Evolutionary conservation across 2,797 vertebrate species (phyloP), one percentile per base, ranked within the genome.

Genomic region (Notolepis coatsorum): DNA sequence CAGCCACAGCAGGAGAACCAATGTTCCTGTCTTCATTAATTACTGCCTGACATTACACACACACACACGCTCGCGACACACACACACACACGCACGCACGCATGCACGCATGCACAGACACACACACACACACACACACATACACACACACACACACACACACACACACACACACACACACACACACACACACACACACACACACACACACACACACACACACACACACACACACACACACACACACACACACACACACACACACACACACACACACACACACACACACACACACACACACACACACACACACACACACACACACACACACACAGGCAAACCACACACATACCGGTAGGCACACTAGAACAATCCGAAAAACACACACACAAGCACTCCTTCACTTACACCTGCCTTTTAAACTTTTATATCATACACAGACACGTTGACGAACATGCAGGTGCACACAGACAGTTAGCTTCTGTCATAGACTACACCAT

Each of bases 11-110:
- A 61, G 63, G 77, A 75, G 48, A 81, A 68, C 75, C 73, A 80
- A 72, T 82, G 85, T 87, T 88, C 84, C 71, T 73, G 80, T 88
- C 87, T 84, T 84, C 84, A 84, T 81, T 87, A 89, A 91, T 87
- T 83, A 88, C 84, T 64, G 81, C 81, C 83, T 90, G 84, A 24
- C 48, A 31, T 27, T 30, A 35, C 42, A 47, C 41, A 39, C 62
- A 39, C 41, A 21, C 58, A 47, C 52, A 37, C 52, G 58, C 41
- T 38, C 41, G 58, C 27, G 42, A 51, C 45, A 56, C 25, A 30
- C 31, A 24, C 52, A 31, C 33, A 48, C 35, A 17, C 43, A 41
- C 62, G 17, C 52, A 31, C 43, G 48, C 76, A 65, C 71, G 72
- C 54, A 57, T 51, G 76, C 52, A 65, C 69, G 65, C 71, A 57